Conservation (phyloP, 2,797 vertebrate species). For the Smutsia temminckii region DNA sequence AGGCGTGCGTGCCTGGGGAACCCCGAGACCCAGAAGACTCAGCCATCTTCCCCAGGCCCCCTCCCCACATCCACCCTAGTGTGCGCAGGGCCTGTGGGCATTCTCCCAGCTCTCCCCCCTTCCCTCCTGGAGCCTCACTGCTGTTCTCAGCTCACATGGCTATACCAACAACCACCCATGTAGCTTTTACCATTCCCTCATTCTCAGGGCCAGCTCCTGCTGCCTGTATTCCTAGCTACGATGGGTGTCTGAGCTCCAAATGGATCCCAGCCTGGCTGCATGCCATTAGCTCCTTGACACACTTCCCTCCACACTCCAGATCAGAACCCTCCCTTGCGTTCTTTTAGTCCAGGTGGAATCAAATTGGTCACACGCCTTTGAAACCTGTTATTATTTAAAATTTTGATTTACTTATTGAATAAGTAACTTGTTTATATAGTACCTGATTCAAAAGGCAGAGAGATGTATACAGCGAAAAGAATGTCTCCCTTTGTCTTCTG, state of each 20-base stretch:
- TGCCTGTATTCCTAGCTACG: neutral
- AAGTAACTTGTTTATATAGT: neutral
- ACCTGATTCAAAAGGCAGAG: neutral
- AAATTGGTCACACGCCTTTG: neutral
- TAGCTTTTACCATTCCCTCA: neutral
- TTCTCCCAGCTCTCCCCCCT: fast-evolving
- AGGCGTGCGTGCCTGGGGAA: neutral
- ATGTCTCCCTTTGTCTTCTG: neutral
- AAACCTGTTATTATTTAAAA: neutral
- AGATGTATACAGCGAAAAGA: neutral
- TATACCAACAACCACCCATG: neutral
- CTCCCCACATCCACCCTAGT: fast-evolving
- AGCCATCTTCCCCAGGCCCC: neutral
- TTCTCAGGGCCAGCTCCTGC: neutral
- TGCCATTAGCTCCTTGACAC: fast-evolving
- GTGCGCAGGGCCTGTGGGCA: neutral
- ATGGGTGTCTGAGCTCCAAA: neutral
- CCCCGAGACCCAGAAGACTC: neutral
- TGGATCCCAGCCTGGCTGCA: neutral
- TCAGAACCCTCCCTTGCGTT: neutral
- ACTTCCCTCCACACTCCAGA: too few species aligned
- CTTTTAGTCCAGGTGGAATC: neutral
- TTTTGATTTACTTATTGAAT: neutral
- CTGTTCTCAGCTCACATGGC: neutral
- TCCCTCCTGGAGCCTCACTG: neutral